phyloP scores from a whole-genome alignment of 2,888 invertebrate genomes.

The Calameuta filiformis region DNA sequence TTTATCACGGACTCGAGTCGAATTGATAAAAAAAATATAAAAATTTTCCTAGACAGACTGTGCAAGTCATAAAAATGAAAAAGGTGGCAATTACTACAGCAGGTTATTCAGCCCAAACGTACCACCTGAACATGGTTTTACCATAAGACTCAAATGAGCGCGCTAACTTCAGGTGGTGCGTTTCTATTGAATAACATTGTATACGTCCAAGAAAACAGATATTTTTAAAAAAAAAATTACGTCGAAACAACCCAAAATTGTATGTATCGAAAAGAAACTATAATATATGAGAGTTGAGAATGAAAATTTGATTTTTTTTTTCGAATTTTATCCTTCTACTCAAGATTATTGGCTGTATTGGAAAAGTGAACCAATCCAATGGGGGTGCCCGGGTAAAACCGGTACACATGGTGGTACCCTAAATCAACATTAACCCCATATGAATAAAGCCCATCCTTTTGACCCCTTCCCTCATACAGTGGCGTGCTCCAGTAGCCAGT shows the following conservation, averaged over 20 bases:
- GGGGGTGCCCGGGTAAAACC: background rate
- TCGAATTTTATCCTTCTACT: background rate
- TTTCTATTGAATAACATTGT: no score
- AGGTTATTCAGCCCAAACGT: no score
- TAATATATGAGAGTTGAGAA: background rate
- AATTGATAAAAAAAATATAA: background rate
- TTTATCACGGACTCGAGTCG: background rate
- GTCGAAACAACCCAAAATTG: background rate
- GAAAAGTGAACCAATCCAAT: background rate
- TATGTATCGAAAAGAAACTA: background rate
- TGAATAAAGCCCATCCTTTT: constrained; percentile 34
- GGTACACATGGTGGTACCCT: background rate
- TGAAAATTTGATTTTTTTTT: background rate
- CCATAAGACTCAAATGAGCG: no score
- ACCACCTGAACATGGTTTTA: no score
- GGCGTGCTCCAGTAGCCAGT: constrained; percentile 22
- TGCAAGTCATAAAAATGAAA: background rate
- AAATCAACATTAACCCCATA: constrained; percentile 34
- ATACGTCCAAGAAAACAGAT: background rate
- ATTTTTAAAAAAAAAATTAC: background rate
- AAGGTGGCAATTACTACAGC: background rate
- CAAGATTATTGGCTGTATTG: background rate
- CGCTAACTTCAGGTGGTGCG: no score
- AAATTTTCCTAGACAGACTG: background rate
- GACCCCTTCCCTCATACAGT: constrained; percentile 38